Conservation (phyloP, 2,797 vertebrate genomes). For the Pitangus sulphuratus region DNA sequence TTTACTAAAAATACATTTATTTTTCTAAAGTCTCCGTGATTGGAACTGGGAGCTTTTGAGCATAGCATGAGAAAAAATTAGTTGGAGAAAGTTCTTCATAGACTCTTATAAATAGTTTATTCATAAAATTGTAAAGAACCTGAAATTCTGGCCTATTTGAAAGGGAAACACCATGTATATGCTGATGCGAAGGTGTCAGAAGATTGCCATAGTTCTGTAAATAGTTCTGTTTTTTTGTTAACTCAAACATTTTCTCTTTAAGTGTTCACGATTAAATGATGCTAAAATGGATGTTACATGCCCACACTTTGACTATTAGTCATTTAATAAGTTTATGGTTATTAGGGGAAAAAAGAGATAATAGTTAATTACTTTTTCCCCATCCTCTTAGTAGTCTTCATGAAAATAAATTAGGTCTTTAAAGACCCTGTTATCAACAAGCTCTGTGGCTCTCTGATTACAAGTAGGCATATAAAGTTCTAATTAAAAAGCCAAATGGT, state of each 20-base stretch:
- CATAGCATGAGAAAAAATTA: not conserved
- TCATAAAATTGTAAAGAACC: not conserved
- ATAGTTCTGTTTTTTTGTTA: slow-evolving; percentile 32
- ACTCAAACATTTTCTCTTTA: slow-evolving; percentile 29
- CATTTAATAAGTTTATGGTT: slow-evolving; percentile 66
- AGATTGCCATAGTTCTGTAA: not conserved
- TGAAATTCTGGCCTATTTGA: not conserved
- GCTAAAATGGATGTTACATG: slow-evolving; percentile 32
- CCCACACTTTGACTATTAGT: slow-evolving; percentile 39
- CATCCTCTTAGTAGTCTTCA: slow-evolving; percentile 50
- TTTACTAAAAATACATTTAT: not conserved
- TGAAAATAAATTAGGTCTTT: slow-evolving; percentile 75
- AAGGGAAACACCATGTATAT: not conserved
- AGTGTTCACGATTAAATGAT: not conserved
- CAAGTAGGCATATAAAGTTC: slow-evolving; percentile 27
- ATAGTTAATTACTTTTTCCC: slow-evolving; percentile 72
- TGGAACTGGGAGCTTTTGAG: not conserved
- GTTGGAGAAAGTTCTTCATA: not conserved
- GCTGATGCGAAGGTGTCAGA: not conserved
- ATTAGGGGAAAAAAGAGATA: slow-evolving; percentile 65
- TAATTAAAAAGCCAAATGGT: slow-evolving; percentile 1
- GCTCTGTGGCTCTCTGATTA: slow-evolving; percentile 46
- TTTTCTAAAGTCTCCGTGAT: not conserved
- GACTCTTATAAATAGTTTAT: not conserved
- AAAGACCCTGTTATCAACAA: slow-evolving; percentile 56